Percentiles rank a stretch among this genome's conserved stretches.
phyloP scores from a whole-genome alignment of 2,888 invertebrate species.

The Macrophya annulata region DNA sequence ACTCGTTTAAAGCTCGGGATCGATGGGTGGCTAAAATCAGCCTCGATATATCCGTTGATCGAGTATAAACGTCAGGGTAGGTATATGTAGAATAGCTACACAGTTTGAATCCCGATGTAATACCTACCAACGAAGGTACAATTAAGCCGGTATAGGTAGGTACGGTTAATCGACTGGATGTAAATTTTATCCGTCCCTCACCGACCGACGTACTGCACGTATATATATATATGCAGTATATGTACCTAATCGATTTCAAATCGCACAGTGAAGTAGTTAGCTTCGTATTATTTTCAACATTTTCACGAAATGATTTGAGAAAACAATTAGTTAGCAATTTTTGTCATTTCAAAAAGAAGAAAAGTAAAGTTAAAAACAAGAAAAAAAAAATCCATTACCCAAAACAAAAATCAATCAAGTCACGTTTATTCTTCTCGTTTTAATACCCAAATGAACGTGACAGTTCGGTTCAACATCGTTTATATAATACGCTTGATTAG shows the following conservation, averaged over 20 bases:
- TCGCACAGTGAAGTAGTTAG: neutral
- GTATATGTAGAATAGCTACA: neutral
- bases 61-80: neutral
- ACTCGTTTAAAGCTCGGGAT: too few species aligned
- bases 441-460: neutral
- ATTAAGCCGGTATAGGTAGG: neutral
- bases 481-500: conserved; percentile 24
- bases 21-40: neutral
- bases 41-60: neutral
- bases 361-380: too few species aligned
- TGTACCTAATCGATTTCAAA: neutral
- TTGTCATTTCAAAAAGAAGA: too few species aligned
- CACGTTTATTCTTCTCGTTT: neutral
- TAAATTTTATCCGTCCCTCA: conserved; percentile 8
- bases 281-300: neutral
- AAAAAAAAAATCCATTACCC: neutral
- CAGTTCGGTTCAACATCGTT: neutral
- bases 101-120: neutral
- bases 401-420: neutral
- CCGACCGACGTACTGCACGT: too few species aligned
- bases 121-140: conserved; percentile 18
- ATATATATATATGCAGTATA: too few species aligned
- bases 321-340: too few species aligned
- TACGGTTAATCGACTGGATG: conserved; percentile 24
- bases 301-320: neutral